A percentile compares a stretch with the other conserved stretches of the same genome.
Conservation (phyloP, 2,113 vertebrate species). For the Anser cygnoides region DNA sequence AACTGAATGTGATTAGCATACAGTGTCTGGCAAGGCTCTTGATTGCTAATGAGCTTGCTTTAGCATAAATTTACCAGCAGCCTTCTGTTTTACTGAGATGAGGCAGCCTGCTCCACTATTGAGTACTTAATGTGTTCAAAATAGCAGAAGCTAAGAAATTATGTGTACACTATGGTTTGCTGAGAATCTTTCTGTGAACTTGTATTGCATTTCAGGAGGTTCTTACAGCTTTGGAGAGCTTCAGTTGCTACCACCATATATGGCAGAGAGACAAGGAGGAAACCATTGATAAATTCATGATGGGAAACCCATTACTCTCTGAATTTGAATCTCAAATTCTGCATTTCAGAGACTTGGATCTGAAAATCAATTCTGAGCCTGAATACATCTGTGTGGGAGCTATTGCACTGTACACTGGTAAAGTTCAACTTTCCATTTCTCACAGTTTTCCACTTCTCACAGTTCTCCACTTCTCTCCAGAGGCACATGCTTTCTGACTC, state of each 20-base stretch:
- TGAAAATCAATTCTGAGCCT: conserved; percentile 87
- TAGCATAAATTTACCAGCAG: not conserved
- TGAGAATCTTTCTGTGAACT: not conserved
- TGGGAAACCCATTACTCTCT: conserved; percentile 82
- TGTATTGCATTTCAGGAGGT: conserved; percentile 82
- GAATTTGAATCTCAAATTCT: conserved; percentile 93
- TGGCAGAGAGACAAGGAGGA: conserved; percentile 91
- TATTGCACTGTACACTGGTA: conserved; percentile 91
- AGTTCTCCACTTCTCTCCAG: not conserved
- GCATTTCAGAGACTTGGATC: conserved; percentile 85
- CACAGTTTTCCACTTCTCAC: too few species aligned
- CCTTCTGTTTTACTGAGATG: not conserved
- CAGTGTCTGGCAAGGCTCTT: not conserved
- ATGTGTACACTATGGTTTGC: not conserved
- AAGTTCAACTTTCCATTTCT: not conserved
- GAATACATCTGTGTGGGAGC: conserved; percentile 88
- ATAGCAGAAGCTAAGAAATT: not conserved
- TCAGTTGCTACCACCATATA: conserved; percentile 88
- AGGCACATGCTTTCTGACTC: not conserved
- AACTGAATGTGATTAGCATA: not conserved
- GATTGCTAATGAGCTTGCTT: not conserved
- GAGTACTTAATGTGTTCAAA: not conserved
- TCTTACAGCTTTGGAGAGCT: conserved; percentile 80
- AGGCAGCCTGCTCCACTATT: not conserved
- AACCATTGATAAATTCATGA: conserved; percentile 79